A percentile compares a stretch with the other conserved stretches of the same genome.
Evolutionary conservation across 2,888 invertebrate genomes (phyloP).

Genomic region (Periphyllus acericola): DNA sequence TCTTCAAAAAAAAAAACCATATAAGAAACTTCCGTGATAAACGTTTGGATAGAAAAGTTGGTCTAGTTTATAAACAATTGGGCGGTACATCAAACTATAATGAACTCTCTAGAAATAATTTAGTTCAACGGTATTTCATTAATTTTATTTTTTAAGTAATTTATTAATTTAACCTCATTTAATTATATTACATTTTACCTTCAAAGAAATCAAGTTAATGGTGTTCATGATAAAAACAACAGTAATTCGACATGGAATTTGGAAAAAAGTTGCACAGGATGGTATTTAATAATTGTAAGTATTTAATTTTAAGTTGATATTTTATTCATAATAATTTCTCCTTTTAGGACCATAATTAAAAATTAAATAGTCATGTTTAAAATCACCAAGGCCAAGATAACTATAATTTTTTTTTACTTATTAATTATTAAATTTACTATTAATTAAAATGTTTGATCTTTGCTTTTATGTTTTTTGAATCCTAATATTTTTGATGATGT

Average conservation of each 20-base stretch:
- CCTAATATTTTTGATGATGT: no score
- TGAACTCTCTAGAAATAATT: not conserved
- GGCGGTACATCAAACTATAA: not conserved
- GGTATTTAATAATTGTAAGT: conserved; percentile 21
- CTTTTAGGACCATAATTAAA: not conserved
- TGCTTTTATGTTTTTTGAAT: no score
- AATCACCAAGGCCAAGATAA: no score
- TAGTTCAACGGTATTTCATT: no score
- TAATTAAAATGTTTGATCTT: no score
- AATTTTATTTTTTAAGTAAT: no score
- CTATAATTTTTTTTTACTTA: no score
- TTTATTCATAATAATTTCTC: no score
- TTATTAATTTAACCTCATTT: not conserved
- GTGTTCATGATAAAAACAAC: not conserved
- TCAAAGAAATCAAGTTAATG: not conserved
- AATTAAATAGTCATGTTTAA: not conserved
- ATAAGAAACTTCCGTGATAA: no score
- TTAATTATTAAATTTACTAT: no score
- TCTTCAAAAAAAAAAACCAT: no score
- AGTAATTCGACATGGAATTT: not conserved
- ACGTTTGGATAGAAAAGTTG: not conserved
- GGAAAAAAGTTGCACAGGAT: conserved; percentile 1
- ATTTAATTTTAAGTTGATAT: not conserved
- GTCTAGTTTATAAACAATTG: not conserved
- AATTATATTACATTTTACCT: not conserved